phyloP scores from a whole-genome alignment of 1,140 invertebrate species.

The Aplysia californica region DNA sequence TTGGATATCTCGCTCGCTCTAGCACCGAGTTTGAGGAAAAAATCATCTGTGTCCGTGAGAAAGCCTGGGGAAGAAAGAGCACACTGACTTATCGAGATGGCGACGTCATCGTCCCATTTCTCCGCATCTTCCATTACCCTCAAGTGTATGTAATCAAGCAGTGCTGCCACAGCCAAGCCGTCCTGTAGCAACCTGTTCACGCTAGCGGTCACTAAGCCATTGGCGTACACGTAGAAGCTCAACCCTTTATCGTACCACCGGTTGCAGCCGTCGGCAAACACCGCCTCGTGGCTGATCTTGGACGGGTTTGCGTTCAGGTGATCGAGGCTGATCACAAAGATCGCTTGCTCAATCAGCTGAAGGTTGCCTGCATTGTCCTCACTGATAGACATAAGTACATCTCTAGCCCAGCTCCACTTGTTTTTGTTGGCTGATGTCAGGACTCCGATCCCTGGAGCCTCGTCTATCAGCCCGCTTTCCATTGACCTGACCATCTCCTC shows the following conservation, averaged over 20 bases:
- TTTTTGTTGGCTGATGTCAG: background rate
- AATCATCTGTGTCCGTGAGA: background rate
- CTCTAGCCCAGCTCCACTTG: background rate
- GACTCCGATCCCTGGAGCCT: background rate
- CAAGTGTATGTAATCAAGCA: slow-evolving; percentile 23
- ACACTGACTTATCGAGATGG: background rate
- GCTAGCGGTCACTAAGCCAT: slow-evolving; percentile 12
- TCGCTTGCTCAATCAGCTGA: background rate
- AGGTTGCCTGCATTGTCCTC: background rate
- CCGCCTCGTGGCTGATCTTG: background rate
- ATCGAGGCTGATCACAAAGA: slow-evolving; percentile 20
- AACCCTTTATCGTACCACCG: slow-evolving; percentile 27
- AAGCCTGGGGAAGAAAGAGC: background rate
- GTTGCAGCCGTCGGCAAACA: slow-evolving; percentile 24
- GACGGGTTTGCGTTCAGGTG: background rate
- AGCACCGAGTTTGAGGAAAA: background rate
- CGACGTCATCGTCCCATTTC: slow-evolving; percentile 21
- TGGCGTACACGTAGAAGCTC: slow-evolving; percentile 11
- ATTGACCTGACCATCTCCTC: background rate
- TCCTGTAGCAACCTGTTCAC: slow-evolving; percentile 7
- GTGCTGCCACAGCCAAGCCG: background rate
- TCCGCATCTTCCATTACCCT: slow-evolving; percentile 22
- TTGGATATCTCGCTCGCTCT: background rate
- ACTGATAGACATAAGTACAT: background rate
- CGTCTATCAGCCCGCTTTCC: background rate